Evolutionary conservation across 2,888 invertebrate genomes (phyloP).

Genomic region (Patella caerulea): DNA sequence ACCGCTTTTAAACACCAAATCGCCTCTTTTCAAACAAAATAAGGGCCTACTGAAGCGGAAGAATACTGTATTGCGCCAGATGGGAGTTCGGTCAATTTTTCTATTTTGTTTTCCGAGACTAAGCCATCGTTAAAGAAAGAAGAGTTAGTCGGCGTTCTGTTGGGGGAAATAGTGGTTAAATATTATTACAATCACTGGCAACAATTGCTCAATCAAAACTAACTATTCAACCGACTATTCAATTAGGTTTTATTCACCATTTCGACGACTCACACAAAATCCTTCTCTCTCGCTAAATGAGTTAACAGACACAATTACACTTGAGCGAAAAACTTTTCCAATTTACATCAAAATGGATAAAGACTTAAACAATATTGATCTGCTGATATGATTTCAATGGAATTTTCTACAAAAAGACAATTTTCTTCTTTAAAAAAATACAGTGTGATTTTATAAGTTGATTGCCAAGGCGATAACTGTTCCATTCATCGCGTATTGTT

Average conservation of each 20-base stretch:
- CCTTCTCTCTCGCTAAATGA: too few relatives aligned
- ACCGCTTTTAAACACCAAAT: constrained; percentile 32
- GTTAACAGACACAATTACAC: background rate
- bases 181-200: background rate
- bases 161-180: constrained; percentile 8
- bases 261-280: too few relatives aligned
- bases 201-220: background rate
- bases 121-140: background rate
- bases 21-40: constrained; percentile 40
- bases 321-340: constrained; percentile 3
- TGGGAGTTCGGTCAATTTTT: constrained; percentile 10
- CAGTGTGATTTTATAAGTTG: background rate
- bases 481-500: too few relatives aligned
- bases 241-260: constrained; percentile 3
- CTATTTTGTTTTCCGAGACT: background rate
- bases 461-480: too few relatives aligned
- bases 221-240: background rate
- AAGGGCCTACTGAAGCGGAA: constrained; percentile 19
- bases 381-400: background rate
- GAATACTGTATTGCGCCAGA: background rate
- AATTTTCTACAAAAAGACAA: constrained; percentile 7
- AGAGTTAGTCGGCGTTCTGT: background rate
- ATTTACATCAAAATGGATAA: constrained; percentile 9
- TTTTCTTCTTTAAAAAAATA: constrained; percentile 4
- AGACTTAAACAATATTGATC: constrained; percentile 4